Evolutionary conservation across 1,140 invertebrate species (phyloP).

Genomic region (Heliconius hewitsoni): DNA sequence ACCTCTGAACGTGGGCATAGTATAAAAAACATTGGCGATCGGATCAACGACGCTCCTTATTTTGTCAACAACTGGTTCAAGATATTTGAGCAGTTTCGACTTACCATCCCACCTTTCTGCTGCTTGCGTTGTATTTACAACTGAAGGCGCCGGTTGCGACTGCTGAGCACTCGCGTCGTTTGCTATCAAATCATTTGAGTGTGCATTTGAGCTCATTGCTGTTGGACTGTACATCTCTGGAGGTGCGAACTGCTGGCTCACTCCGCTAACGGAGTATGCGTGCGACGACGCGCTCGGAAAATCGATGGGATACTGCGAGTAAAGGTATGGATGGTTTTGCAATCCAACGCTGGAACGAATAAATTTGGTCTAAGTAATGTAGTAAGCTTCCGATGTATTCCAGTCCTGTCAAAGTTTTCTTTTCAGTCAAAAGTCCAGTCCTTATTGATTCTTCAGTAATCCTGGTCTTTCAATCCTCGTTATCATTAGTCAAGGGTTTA

Average conservation of each 20-base stretch:
- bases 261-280: slow-evolving; percentile 75
- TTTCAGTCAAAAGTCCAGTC: slow-evolving; percentile 25
- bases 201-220: slow-evolving; percentile 59
- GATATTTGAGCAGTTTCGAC: slow-evolving; percentile 70
- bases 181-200: slow-evolving; percentile 70
- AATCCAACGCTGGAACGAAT: slow-evolving; percentile 75
- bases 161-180: slow-evolving; percentile 76
- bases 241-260: slow-evolving; percentile 70
- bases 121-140: slow-evolving; percentile 73
- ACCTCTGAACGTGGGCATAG: slow-evolving; percentile 71
- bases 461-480: neutral
- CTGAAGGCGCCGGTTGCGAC: slow-evolving; percentile 74
- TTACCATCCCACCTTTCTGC: slow-evolving; percentile 81
- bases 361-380: slow-evolving; percentile 39
- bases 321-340: slow-evolving; percentile 78
- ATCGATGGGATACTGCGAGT: slow-evolving; percentile 80
- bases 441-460: neutral
- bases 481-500: neutral
- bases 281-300: slow-evolving; percentile 78
- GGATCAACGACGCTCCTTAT: slow-evolving; percentile 67
- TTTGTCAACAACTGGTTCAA: slow-evolving; percentile 69
- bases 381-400: neutral
- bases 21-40: slow-evolving; percentile 66
- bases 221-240: slow-evolving; percentile 75
- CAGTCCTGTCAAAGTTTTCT: slow-evolving; percentile 24